These are phyloP conservation scores for Xenops minutus DNA, from an alignment of 2,797 vertebrate species.

Conservation along the genomic window DNA sequence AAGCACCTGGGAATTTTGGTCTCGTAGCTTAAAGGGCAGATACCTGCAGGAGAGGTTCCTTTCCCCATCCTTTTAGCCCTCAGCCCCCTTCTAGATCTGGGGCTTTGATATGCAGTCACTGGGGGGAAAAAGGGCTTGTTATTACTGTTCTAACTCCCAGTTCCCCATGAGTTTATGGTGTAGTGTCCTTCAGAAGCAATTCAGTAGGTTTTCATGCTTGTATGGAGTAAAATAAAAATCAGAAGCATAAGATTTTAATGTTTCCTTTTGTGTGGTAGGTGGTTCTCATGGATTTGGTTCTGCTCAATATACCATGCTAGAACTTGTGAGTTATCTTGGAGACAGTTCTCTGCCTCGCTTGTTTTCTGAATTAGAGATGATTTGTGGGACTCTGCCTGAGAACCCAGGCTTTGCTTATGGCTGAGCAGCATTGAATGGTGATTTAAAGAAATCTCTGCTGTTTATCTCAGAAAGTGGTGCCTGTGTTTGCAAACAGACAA, in stretches of 20 bases:
- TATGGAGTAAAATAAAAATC: not conserved
- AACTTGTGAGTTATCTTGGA: not conserved
- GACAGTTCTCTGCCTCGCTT: not conserved
- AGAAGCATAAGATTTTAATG: not conserved
- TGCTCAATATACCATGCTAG: not conserved
- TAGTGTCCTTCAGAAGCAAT: not conserved
- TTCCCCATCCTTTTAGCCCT: not conserved
- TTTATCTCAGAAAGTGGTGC: slow-evolving; percentile 26
- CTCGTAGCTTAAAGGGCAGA: slow-evolving; percentile 8
- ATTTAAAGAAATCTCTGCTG: slow-evolving; percentile 15
- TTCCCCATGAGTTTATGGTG: not conserved
- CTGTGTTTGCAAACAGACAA: slow-evolving; percentile 36
- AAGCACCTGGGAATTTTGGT: slow-evolving; percentile 57
- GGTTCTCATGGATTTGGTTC: not conserved
- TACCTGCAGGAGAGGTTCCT: not conserved
- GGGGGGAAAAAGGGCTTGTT: not conserved
- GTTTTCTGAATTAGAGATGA: not conserved
- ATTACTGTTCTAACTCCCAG: not conserved
- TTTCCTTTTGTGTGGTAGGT: not conserved
- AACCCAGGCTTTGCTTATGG: not conserved
- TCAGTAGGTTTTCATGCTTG: not conserved
- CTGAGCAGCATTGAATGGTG: not conserved
- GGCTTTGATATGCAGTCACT: not conserved
- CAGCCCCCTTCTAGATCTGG: not conserved
- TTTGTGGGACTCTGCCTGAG: not conserved